phyloP scores from a whole-genome alignment of 1,140 invertebrate genomes.

The Brachionus calyciflorus region DNA sequence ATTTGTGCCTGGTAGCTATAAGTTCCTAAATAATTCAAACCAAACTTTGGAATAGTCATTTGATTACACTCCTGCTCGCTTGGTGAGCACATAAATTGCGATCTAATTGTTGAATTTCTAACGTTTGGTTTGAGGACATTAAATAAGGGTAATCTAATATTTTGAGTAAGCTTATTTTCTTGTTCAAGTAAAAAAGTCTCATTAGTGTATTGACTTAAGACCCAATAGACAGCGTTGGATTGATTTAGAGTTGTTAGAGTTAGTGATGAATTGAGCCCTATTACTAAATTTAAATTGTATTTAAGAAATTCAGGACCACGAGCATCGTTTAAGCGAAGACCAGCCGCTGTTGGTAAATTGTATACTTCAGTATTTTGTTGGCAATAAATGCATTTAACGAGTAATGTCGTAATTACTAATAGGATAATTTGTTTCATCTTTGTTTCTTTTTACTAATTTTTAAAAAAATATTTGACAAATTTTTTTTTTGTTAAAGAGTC shows the following conservation, averaged over 20 bases:
- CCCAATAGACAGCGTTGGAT: background rate
- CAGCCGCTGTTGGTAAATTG: no score
- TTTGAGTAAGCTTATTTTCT: background rate
- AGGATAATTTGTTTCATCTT: no score
- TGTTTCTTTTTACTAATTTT: no score
- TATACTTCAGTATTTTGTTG: no score
- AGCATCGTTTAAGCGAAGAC: background rate
- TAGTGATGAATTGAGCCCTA: background rate
- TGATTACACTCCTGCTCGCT: background rate
- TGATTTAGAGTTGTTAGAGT: background rate
- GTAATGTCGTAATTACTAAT: no score
- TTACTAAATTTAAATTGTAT: background rate
- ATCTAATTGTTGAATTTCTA: conserved; percentile 2
- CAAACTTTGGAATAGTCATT: background rate
- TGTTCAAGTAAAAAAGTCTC: background rate
- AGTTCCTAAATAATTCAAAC: background rate
- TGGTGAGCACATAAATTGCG: conserved; percentile 33
- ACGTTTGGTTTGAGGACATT: background rate
- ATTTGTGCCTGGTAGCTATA: background rate
- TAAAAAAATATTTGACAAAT: no score
- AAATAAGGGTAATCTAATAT: background rate
- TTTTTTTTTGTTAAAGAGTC: no score
- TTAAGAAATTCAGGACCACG: background rate
- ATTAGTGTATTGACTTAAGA: background rate
- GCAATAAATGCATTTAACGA: no score